Conservation (phyloP, 2,888 invertebrate genomes). For the Oegoconia quadripuncta region DNA sequence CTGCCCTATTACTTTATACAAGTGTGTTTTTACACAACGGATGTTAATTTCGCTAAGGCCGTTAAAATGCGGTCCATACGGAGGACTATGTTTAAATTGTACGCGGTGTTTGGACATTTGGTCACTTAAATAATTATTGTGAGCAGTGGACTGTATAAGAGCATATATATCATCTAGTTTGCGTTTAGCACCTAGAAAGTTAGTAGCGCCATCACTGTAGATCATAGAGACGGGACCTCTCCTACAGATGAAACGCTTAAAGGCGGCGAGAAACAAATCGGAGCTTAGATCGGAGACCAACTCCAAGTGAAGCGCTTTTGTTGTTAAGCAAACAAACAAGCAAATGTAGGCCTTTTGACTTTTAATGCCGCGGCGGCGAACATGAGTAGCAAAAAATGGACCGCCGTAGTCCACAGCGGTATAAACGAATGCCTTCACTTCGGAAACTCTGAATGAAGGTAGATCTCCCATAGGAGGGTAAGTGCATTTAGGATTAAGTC, state of each 20-base stretch:
- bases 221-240: too few relatives aligned
- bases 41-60: too few relatives aligned
- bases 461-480: constrained; percentile 5
- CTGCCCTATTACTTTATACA: too few relatives aligned
- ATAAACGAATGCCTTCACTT: constrained; percentile 8
- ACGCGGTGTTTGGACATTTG: too few relatives aligned
- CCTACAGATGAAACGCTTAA: not conserved
- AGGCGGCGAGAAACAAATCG: not conserved
- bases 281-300: not conserved
- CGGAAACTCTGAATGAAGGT: constrained; percentile 3
- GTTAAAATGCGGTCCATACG: too few relatives aligned
- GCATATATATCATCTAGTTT: not conserved
- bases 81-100: too few relatives aligned
- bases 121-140: too few relatives aligned
- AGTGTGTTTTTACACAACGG: too few relatives aligned
- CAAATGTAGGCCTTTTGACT: too few relatives aligned
- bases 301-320: constrained; percentile 16
- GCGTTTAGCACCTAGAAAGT: not conserved
- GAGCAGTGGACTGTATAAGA: too few relatives aligned
- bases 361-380: constrained; percentile 1
- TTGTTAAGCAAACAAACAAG: constrained; percentile 33
- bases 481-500: not conserved
- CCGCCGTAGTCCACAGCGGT: constrained; percentile 14
- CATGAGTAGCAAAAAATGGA: constrained; percentile 5
- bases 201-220: not conserved